Evolutionary conservation across 1,140 invertebrate species (phyloP), one percentile per base, ranked within the genome.

Genomic region (Manduca sexta): DNA sequence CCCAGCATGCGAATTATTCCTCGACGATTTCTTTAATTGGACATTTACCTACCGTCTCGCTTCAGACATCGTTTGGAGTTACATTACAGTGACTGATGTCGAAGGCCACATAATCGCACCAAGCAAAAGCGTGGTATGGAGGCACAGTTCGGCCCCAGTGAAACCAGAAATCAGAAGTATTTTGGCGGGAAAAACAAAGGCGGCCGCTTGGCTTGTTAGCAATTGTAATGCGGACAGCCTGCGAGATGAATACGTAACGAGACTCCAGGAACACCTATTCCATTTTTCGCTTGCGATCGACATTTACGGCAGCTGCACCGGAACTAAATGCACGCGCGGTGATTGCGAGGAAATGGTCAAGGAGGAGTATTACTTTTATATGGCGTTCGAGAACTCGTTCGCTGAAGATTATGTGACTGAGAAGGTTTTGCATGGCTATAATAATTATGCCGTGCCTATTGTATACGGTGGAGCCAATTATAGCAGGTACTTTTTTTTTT

Each of bases 311-410:
- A 59, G 44, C 0, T 94, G 92, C 73, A 85, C 86, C 1, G 49
- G 55, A 7, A 37, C 57, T 1, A 52, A 52, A 7, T 88, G 86
- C 52, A 21, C 56, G 0, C 43, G 45, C 16, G 45, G 69, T n/a
- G 8, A 60, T 12, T 89, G 87, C 46, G 87, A 83, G 38, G 38
- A 64, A 5, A 67, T 71, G 15, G 57, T 90, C 7, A 52, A 58
- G 5, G 72, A 85, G 1, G 56, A 86, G 34, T 92, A 93, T 71
- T 89, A 87, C 46, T 93, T 93, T 61, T 92, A 92, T 64, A 73
- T 93, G 46, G 86, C 91, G 0, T 92, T 93, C 51, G 92, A 93
- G 67, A 92, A 92, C 63, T 86, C 87, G 12, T 69, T 88, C 8
- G 83, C 83, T 55, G 69, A 80, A 42, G 90, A 91, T 69, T 91